Percentiles rank a stretch among this genome's conserved stretches.
Conservation (phyloP, 2,113 vertebrate genomes). For the Oncorhynchus clarkii region DNA sequence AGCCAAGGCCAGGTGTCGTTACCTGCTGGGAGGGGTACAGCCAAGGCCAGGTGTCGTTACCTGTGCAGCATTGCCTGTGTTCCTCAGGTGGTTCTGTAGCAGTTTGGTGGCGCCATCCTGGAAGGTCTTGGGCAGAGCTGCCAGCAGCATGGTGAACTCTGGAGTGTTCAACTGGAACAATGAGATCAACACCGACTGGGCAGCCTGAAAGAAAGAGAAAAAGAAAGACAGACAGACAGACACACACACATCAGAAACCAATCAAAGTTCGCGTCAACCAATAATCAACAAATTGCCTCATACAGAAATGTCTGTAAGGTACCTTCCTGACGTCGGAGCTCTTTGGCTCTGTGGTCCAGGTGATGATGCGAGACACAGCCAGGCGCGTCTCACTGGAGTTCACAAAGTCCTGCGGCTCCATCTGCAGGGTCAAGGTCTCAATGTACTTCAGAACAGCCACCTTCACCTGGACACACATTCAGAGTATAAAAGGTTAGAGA, state of each 20-base stretch:
- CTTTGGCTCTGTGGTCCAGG: constrained; percentile 97
- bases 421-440: constrained; percentile 91
- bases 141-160: constrained; percentile 96
- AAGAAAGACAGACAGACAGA: constrained; percentile 28
- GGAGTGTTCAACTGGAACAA: constrained; percentile 97
- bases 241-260: neutral
- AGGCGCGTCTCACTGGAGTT: constrained; percentile 96
- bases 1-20: too few species aligned
- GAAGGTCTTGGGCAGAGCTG: constrained; percentile 96
- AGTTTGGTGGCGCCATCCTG: constrained; percentile 97
- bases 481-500: too few species aligned
- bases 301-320: neutral
- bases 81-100: constrained; percentile 94
- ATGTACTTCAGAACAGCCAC: constrained; percentile 96
- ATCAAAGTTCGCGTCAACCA: neutral
- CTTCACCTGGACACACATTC: constrained; percentile 80
- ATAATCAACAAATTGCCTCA: neutral
- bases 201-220: constrained; percentile 75
- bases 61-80: constrained; percentile 87
- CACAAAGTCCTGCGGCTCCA: constrained; percentile 94
- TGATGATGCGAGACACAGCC: constrained; percentile 95
- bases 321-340: constrained; percentile 97
- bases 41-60: constrained; percentile 58
- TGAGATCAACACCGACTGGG: constrained; percentile 92
- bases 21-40: too few species aligned